Evolutionary conservation across 1,140 invertebrate genomes (phyloP).

Genomic region (Mercenaria mercenaria): DNA sequence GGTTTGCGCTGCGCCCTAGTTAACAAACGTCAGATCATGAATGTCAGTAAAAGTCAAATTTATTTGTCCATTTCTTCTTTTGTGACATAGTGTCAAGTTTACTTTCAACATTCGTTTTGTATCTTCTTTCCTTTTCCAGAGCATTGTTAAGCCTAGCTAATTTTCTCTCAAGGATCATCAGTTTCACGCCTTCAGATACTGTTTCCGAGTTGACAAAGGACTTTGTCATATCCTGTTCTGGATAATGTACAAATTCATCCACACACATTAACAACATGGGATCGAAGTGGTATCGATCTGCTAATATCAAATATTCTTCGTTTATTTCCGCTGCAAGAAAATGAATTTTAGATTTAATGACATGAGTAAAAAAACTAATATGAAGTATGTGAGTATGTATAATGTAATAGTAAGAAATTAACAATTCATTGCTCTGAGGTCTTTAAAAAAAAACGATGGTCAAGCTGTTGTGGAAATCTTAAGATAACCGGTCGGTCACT

Average conservation of each 20-base stretch:
- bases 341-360: no score
- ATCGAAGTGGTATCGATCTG: conserved; percentile 45
- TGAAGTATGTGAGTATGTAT: no score
- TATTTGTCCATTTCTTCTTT: conserved; percentile 52
- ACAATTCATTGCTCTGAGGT: no score
- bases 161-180: conserved; percentile 40
- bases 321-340: conserved; percentile 57
- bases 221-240: neutral
- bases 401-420: no score
- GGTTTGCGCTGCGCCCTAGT: no score
- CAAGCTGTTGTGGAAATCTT: no score
- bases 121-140: conserved; percentile 43
- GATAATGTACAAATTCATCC: conserved; percentile 31
- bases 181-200: conserved; percentile 47
- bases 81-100: conserved; percentile 23
- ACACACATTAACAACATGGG: conserved; percentile 22
- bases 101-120: conserved; percentile 30
- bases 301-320: conserved; percentile 51
- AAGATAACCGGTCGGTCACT: no score
- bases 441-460: no score
- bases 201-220: conserved; percentile 26
- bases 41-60: conserved; percentile 53
- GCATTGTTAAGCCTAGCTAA: conserved; percentile 33
- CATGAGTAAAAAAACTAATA: no score
- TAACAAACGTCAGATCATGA: no score